Evolutionary conservation across 2,113 vertebrate species (phyloP).

Genomic region (Tenebrosternarchus preto): DNA sequence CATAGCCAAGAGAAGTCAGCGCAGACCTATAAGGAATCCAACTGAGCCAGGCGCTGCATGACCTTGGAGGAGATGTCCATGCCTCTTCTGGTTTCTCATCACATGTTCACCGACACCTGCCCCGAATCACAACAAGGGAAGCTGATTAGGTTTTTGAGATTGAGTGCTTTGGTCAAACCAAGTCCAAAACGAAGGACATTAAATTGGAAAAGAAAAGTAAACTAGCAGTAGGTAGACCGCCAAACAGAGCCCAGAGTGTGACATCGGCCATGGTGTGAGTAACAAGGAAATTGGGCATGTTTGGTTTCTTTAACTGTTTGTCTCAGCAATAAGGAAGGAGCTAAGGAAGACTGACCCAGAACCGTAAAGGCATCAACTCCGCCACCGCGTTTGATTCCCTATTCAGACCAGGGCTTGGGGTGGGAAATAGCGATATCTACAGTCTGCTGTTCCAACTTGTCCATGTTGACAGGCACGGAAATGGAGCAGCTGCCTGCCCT

Average conservation of each 20-base stretch:
- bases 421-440: constrained; percentile 68
- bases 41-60: background rate
- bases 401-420: constrained; percentile 65
- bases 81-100: constrained; percentile 27
- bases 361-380: constrained; percentile 55
- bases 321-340: constrained; percentile 1
- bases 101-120: constrained; percentile 9
- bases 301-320: constrained; percentile 17
- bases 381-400: constrained; percentile 55
- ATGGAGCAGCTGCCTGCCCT: constrained; percentile 68
- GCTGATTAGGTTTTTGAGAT: constrained; percentile 27
- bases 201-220: constrained; percentile 26
- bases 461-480: constrained; percentile 70
- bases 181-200: constrained; percentile 6
- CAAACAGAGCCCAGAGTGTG: background rate
- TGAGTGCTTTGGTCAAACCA: constrained; percentile 27
- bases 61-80: constrained; percentile 17
- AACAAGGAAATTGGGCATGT: constrained; percentile 17
- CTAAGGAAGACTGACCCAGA: constrained; percentile 49
- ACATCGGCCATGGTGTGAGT: constrained; percentile 15
- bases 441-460: constrained; percentile 71
- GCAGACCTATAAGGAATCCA: background rate
- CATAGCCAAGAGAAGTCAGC: constrained; percentile 7
- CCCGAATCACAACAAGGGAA: constrained; percentile 30
- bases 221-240: constrained; percentile 1